Conservation (phyloP, 2,888 invertebrate genomes). For the Sialis lutaria region DNA sequence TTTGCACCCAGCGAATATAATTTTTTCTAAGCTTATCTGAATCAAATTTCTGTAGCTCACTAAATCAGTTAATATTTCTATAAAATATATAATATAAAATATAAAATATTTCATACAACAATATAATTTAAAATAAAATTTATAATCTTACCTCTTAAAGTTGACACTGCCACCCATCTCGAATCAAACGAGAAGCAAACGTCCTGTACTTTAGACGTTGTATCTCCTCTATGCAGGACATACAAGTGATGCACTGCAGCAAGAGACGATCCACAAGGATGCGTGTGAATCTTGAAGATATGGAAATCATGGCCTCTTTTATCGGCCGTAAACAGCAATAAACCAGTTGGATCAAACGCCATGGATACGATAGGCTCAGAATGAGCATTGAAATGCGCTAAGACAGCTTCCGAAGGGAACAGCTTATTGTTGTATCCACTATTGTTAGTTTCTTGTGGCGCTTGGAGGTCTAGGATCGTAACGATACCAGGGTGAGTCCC, state of each 20-base stretch:
- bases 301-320: slow-evolving; percentile 90
- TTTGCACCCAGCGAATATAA: no score
- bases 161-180: slow-evolving; percentile 93
- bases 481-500: slow-evolving; percentile 71
- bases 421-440: neutral
- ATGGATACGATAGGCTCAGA: slow-evolving; percentile 77
- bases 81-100: no score
- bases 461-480: slow-evolving; percentile 73
- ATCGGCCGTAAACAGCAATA: slow-evolving; percentile 80
- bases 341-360: slow-evolving; percentile 81
- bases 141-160: slow-evolving; percentile 45
- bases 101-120: no score
- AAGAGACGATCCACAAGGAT: slow-evolving; percentile 71
- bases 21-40: no score
- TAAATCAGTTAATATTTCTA: no score
- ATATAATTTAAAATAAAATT: no score
- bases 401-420: slow-evolving; percentile 47
- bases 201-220: slow-evolving; percentile 87
- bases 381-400: slow-evolving; percentile 80
- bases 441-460: slow-evolving; percentile 13
- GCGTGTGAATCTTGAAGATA: slow-evolving; percentile 85
- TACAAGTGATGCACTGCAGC: slow-evolving; percentile 92
- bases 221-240: slow-evolving; percentile 86
- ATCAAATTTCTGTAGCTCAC: no score
- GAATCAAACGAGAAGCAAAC: slow-evolving; percentile 84